Evolutionary conservation across 2,888 invertebrate genomes (phyloP), one percentile per base, ranked within the genome.

Genomic region (Pristionchus arcanus): DNA sequence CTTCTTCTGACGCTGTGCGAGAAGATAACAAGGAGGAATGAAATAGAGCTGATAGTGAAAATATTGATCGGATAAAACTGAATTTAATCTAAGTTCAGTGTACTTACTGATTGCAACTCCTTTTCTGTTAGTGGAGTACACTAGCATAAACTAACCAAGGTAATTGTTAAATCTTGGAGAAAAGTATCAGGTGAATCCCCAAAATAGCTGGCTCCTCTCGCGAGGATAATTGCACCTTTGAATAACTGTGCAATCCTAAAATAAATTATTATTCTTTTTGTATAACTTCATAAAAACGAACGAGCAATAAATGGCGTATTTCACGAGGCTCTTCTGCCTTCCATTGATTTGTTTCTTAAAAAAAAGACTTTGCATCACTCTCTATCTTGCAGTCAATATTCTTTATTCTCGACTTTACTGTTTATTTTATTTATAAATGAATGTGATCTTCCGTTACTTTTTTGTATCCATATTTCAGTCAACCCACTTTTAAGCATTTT

Each of bases 41-140:
- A 31, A 16, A 42, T 34, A 13, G 77, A 77, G 31, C 21, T 77
- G 19, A 77, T 25, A 0, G 77, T 42, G 37, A 77, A 42, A 21
- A 77, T 34, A 25, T 77, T 77, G 37, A 77, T 25, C 19, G 77
- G 77, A 19, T 21, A 77, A 25, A 42, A 77, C 77, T 77, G 77
- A 15, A 77, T 4, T 19, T 2, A 25, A 28, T 25, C 3, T 49
- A 49, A 11, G n/a, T n/a, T n/a, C n/a, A n/a, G n/a, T n/a, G n/a
- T n/a, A n/a, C n/a, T n/a, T n/a, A n/a, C n/a, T n/a, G n/a, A n/a
- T n/a, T n/a, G n/a, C n/a, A n/a, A n/a, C n/a, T n/a, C n/a, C n/a
- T n/a, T n/a, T n/a, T n/a, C n/a, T 49, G 28, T 25, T 25, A n/a
- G 4, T 25, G 15, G 31, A 68, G 16, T 16, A 5, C 11, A 21